Evolutionary conservation across 2,113 vertebrate genomes (phyloP).

Genomic region (Hippotragus niger): DNA sequence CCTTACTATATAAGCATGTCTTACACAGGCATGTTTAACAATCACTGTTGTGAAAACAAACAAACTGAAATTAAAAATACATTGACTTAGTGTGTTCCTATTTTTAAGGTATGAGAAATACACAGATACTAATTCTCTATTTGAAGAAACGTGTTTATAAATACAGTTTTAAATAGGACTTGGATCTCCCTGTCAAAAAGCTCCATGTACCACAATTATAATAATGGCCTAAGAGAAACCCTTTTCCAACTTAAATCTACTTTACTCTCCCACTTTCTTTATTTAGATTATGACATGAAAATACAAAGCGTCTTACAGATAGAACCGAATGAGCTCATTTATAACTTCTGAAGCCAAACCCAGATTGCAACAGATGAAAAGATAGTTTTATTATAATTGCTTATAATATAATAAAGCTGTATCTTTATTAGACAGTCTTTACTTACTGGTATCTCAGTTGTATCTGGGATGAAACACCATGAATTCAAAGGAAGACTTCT

Average conservation of each 20-base stretch:
- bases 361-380: neutral
- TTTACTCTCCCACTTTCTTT: neutral
- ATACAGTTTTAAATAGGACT: neutral
- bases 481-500: slow-evolving; percentile 41
- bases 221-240: neutral
- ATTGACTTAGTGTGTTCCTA: neutral
- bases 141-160: neutral
- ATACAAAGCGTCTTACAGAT: neutral
- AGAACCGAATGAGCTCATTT: neutral
- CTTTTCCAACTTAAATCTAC: neutral
- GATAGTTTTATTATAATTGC: neutral
- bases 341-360: neutral
- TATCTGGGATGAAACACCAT: slow-evolving; percentile 16
- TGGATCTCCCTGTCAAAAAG: neutral
- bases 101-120: neutral
- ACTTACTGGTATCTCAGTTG: slow-evolving; percentile 43
- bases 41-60: neutral
- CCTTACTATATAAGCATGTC: neutral
- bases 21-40: neutral
- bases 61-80: neutral
- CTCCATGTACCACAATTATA: neutral
- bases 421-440: neutral
- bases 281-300: neutral
- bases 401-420: neutral
- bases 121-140: neutral